A percentile compares a stretch with the other conserved stretches of the same genome.
These are phyloP conservation scores for Ophonus ardosiacus DNA, from an alignment of 2,888 invertebrate species.

Conservation along the genomic window DNA sequence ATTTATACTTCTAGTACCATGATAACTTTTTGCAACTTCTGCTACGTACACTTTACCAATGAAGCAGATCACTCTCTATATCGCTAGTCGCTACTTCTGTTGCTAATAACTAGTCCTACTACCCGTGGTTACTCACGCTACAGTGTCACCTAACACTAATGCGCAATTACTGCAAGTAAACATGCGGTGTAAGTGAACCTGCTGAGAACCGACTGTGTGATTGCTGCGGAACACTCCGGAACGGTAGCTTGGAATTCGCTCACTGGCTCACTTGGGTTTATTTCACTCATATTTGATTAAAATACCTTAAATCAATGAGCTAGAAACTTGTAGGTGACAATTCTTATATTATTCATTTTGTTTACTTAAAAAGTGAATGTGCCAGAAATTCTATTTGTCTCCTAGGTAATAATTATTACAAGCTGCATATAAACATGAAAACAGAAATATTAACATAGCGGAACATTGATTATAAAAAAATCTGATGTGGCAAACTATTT, in stretches of 20 bases:
- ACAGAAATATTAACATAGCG: too few species aligned
- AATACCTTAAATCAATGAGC: background rate
- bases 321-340: background rate
- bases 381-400: too few species aligned
- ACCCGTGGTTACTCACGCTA: background rate
- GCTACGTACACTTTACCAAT: background rate
- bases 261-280: too few species aligned
- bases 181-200: slow-evolving; percentile 31
- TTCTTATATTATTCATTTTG: too few species aligned
- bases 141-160: slow-evolving; percentile 41
- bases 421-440: too few species aligned
- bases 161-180: slow-evolving; percentile 39
- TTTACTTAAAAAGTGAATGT: too few species aligned
- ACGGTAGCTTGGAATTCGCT: background rate
- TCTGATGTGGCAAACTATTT: too few species aligned
- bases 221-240: background rate
- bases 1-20: too few species aligned
- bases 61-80: background rate
- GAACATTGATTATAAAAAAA: too few species aligned
- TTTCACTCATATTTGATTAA: background rate
- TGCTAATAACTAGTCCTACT: background rate
- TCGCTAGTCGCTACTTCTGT: background rate
- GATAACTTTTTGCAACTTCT: background rate
- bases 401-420: too few species aligned
- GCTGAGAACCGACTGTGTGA: slow-evolving; percentile 36